Evolutionary conservation across 2,113 vertebrate species (phyloP).

Genomic region (Calidris pygmaea): DNA sequence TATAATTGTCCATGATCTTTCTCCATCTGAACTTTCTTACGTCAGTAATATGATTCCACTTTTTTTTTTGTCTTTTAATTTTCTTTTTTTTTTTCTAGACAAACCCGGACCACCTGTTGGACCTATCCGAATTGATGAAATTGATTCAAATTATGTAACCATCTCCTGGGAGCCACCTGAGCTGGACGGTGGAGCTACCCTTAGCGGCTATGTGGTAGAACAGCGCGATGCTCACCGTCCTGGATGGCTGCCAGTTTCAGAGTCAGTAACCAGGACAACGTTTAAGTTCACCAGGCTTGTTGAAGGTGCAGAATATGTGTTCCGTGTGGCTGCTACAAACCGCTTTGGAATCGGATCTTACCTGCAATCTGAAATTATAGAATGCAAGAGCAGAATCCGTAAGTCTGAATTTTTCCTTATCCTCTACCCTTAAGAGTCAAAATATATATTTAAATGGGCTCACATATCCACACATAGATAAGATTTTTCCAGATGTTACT

Average conservation of each 20-base stretch:
- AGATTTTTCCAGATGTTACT: not conserved
- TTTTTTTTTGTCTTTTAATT: not conserved
- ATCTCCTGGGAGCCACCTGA: slow-evolving; percentile 92
- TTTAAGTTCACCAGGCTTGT: slow-evolving; percentile 91
- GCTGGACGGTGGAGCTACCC: slow-evolving; percentile 90
- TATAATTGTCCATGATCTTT: not conserved
- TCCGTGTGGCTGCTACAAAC: slow-evolving; percentile 93
- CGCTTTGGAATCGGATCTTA: slow-evolving; percentile 95
- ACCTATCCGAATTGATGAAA: slow-evolving; percentile 88
- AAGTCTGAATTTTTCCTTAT: slow-evolving; percentile 68
- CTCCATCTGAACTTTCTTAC: not conserved
- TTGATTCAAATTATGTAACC: slow-evolving; percentile 88
- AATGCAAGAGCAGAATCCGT: slow-evolving; percentile 92
- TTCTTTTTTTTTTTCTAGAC: slow-evolving; percentile 70
- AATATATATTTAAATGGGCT: not conserved
- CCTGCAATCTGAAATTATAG: slow-evolving; percentile 90
- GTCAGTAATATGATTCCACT: not conserved
- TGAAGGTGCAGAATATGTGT: slow-evolving; percentile 94
- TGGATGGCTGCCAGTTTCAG: slow-evolving; percentile 94
- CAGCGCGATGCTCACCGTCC: slow-evolving; percentile 96
- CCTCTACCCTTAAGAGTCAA: not conserved
- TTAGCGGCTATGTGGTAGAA: slow-evolving; percentile 92
- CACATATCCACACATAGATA: not conserved
- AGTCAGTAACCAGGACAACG: slow-evolving; percentile 89
- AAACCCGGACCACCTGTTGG: slow-evolving; percentile 92